These are phyloP conservation scores for Delia radicum DNA, from an alignment of 1,140 invertebrate genomes.

Conservation along the genomic window DNA sequence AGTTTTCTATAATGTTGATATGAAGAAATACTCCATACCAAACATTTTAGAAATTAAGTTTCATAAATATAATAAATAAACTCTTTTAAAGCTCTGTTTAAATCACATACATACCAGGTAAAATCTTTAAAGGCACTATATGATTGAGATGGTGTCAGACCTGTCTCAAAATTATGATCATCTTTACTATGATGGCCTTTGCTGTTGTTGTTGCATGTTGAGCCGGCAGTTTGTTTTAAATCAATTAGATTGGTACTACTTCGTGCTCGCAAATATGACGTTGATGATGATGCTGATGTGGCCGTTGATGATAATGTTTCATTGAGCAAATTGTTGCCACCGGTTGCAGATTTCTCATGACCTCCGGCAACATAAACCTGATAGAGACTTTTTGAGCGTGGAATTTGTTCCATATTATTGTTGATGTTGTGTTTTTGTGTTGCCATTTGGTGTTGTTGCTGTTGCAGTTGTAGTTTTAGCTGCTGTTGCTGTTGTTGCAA, in stretches of 20 bases:
- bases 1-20: too few species aligned
- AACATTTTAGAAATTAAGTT: too few species aligned
- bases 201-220: slow-evolving; percentile 26
- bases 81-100: too few species aligned
- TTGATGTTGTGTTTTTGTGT: slow-evolving; percentile 28
- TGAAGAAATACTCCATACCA: too few species aligned
- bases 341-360: slow-evolving; percentile 36
- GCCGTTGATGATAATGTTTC: slow-evolving; percentile 7
- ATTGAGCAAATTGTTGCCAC: slow-evolving; percentile 38
- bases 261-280: slow-evolving; percentile 50
- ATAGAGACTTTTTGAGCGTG: slow-evolving; percentile 59
- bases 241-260: slow-evolving; percentile 51
- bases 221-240: slow-evolving; percentile 25
- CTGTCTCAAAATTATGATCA: slow-evolving; percentile 43
- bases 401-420: slow-evolving; percentile 40
- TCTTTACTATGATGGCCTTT: slow-evolving; percentile 34
- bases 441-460: slow-evolving; percentile 28
- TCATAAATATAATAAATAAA: neutral
- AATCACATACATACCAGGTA: slow-evolving; percentile 55
- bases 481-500: slow-evolving; percentile 32
- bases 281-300: neutral
- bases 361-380: slow-evolving; percentile 54
- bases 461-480: slow-evolving; percentile 45
- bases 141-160: slow-evolving; percentile 39
- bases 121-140: slow-evolving; percentile 58